Conservation (phyloP, 2,113 vertebrate genomes). For the Oncorhynchus clarkii region DNA sequence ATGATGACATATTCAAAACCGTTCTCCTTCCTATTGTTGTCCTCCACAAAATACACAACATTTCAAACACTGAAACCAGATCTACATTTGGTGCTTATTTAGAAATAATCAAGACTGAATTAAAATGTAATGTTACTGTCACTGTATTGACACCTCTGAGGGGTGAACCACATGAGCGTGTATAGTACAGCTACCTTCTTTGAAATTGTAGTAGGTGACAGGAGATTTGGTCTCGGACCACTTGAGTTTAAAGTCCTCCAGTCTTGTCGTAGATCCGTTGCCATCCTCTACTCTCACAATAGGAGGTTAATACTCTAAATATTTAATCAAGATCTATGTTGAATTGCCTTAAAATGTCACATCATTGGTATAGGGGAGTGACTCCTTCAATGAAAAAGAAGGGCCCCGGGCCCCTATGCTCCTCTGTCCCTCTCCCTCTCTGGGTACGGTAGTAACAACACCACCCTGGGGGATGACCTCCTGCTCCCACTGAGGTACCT, state of each 20-base stretch:
- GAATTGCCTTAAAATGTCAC: not conserved
- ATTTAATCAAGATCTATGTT: not conserved
- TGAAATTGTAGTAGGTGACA: conserved; percentile 78
- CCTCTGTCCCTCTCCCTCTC: conserved; percentile 29
- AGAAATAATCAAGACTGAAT: not conserved
- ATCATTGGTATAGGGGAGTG: not conserved
- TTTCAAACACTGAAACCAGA: too few species aligned
- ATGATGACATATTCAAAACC: not conserved
- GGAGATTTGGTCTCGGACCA: conserved; percentile 83
- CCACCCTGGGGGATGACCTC: conserved; percentile 21
- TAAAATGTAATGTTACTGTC: not conserved
- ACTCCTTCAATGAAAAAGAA: conserved; percentile 85
- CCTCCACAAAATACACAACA: not conserved
- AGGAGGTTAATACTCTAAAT: conserved; percentile 66
- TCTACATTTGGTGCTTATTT: not conserved
- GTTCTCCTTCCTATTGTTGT: not conserved
- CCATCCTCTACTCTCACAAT: conserved; percentile 85
- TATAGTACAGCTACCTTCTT: conserved; percentile 71
- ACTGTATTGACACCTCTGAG: not conserved
- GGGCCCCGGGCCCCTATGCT: conserved; percentile 60
- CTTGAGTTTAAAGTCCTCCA: conserved; percentile 83
- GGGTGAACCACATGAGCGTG: not conserved
- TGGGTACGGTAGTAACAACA: not conserved
- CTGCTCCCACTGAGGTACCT: not conserved
- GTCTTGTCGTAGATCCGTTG: conserved; percentile 77